Conservation (phyloP, 2,113 vertebrate genomes). For the Tautogolabrus adspersus region DNA sequence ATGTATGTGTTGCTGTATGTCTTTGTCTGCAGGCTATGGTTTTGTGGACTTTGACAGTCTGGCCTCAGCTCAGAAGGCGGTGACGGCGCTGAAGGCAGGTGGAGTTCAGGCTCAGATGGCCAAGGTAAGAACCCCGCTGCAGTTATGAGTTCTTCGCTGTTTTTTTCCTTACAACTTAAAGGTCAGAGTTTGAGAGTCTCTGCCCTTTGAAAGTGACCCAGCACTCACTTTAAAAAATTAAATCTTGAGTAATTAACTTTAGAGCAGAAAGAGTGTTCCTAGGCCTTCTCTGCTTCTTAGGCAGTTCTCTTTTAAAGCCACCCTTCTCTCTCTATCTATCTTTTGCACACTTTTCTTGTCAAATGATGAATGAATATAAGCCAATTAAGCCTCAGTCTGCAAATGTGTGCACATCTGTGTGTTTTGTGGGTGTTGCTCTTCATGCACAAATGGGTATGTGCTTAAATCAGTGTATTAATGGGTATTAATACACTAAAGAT, state of each 20-base stretch:
- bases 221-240: conserved; percentile 10
- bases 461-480: neutral
- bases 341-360: neutral
- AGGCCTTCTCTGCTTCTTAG: neutral
- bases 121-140: conserved; percentile 84
- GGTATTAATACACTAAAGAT: conserved; percentile 35
- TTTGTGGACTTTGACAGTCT: conserved; percentile 95
- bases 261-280: neutral
- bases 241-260: conserved; percentile 25
- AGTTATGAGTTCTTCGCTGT: neutral
- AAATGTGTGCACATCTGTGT: neutral
- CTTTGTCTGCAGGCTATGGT: conserved; percentile 87
- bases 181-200: neutral
- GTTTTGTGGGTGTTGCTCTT: neutral
- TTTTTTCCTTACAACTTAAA: neutral
- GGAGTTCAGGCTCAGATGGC: conserved; percentile 96
- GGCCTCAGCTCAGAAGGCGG: conserved; percentile 91
- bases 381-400: conserved; percentile 40
- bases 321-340: neutral
- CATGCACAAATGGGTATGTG: neutral
- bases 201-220: conserved; percentile 15
- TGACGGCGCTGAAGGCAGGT: conserved; percentile 90
- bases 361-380: conserved; percentile 3
- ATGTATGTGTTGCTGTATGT: conserved; percentile 25
- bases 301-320: conserved; percentile 16